Base-by-base conservation (phyloP, 2,888 invertebrate species). In the Laothoe populi region DNA sequence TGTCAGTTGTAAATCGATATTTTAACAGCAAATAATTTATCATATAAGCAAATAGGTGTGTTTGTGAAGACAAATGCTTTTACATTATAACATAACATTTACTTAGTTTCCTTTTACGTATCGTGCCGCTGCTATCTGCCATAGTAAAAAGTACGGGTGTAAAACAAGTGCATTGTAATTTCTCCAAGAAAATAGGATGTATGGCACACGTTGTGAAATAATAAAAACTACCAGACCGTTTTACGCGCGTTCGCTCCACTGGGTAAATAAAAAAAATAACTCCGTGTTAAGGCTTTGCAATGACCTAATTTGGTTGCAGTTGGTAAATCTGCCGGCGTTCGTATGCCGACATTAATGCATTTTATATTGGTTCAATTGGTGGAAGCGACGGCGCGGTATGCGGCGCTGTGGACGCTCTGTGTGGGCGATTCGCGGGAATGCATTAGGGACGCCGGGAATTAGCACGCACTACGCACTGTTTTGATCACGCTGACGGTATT, bases 321-420 rank as follows among this genome's bases (percentile, higher is more conserved):
- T 70, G 78, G 77, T 83, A 87, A 90, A 91, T 90, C 88, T 87
- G 86, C 79, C 85, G 86, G 78, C 87, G 87, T 83, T 79, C 83
- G 35, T 53, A 86, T 79, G 81, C 77, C 85, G 78, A 84, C 82
- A 87, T 86, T 92, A 92, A 92, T 92, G 92, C 90, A 92, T 92
- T 92, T 92, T 92, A 92, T 91, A 92, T 92, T 92, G 91, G 90
- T 88, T 88, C 89, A 92, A 92, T 92, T 92, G 91, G 83, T 75
- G 79, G 82, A 76, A 81, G 84, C 86, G 91, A 85, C 90, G 91
- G 84, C 91, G 90, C 81, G 90, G 92, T 87, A 90, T 91, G 92
- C 89, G 75, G 69, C 63, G 48, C 49, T 24, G 48, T 13, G 61
- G 65, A 64, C 71, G 75, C 78, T 72, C 68, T 82, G 90, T 87